phyloP scores from a whole-genome alignment of 2,113 vertebrate genomes.

The Castor canadensis region DNA sequence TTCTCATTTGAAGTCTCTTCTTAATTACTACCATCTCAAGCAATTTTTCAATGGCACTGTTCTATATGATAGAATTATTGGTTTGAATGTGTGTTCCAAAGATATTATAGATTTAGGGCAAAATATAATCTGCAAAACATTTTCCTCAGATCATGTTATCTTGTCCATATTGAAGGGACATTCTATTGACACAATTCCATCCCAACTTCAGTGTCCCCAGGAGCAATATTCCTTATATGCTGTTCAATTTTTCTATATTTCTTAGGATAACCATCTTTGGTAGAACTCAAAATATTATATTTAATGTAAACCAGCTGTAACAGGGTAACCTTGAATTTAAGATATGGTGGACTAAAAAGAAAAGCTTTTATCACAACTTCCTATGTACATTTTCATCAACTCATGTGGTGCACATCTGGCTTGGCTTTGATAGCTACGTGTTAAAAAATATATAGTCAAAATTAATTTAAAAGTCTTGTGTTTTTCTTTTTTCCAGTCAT shows the following conservation, averaged over 20 bases:
- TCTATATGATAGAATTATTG: not conserved
- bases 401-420: constrained; percentile 64
- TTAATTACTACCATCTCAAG: not conserved
- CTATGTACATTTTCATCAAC: constrained; percentile 64
- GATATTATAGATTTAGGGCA: not conserved
- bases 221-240: constrained; percentile 6
- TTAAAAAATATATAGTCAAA: constrained; percentile 62
- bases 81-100: not conserved
- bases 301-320: constrained; percentile 74
- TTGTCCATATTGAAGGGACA: not conserved
- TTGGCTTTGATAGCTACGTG: constrained; percentile 68
- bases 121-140: not conserved
- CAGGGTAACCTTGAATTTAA: constrained; percentile 71
- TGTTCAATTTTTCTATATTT: constrained; percentile 20
- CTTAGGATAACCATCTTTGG: constrained; percentile 41
- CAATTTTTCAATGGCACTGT: not conserved
- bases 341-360: constrained; percentile 68
- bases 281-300: constrained; percentile 53
- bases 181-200: not conserved
- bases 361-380: constrained; percentile 69
- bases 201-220: not conserved
- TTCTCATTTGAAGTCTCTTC: not conserved
- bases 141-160: not conserved
- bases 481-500: not conserved
- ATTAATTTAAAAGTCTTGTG: constrained; percentile 53